Conservation (phyloP, 2,888 invertebrate species). For the Drosophila planitibia region DNA sequence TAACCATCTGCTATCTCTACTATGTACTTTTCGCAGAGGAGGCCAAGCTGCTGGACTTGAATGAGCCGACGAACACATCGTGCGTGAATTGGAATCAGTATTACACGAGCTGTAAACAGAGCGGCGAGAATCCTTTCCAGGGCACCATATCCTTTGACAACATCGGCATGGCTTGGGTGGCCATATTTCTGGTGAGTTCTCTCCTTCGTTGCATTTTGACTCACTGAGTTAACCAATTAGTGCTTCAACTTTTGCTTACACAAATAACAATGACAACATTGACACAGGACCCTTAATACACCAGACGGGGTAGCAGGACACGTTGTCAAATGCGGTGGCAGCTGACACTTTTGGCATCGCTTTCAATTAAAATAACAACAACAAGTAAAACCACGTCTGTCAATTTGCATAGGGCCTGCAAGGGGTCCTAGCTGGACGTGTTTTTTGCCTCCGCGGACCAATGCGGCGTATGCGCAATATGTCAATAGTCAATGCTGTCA, state of each 20-base stretch:
- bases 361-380: slow-evolving; percentile 51
- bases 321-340: slow-evolving; percentile 48
- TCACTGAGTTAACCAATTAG: slow-evolving; percentile 58
- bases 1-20: background rate
- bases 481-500: slow-evolving; percentile 18
- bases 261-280: slow-evolving; percentile 61
- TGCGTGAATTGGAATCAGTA: slow-evolving; percentile 99
- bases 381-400: slow-evolving; percentile 33
- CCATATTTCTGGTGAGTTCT: slow-evolving; percentile 98
- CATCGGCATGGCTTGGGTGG: slow-evolving; percentile 99
- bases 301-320: slow-evolving; percentile 56
- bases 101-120: slow-evolving; percentile 96
- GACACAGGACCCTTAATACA: slow-evolving; percentile 28
- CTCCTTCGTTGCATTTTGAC: slow-evolving; percentile 5
- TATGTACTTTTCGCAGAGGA: slow-evolving; percentile 66
- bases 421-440: background rate
- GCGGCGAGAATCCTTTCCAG: slow-evolving; percentile 98
- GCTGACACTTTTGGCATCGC: slow-evolving; percentile 53
- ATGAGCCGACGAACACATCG: slow-evolving; percentile 89
- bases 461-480: slow-evolving; percentile 49
- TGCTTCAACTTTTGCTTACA: slow-evolving; percentile 44
- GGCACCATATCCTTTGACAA: slow-evolving; percentile 99
- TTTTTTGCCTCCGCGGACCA: slow-evolving; percentile 7
- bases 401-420: slow-evolving; percentile 54
- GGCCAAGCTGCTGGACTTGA: slow-evolving; percentile 85